phyloP scores from a whole-genome alignment of 2,113 vertebrate species.

The Lophura nycthemera region DNA sequence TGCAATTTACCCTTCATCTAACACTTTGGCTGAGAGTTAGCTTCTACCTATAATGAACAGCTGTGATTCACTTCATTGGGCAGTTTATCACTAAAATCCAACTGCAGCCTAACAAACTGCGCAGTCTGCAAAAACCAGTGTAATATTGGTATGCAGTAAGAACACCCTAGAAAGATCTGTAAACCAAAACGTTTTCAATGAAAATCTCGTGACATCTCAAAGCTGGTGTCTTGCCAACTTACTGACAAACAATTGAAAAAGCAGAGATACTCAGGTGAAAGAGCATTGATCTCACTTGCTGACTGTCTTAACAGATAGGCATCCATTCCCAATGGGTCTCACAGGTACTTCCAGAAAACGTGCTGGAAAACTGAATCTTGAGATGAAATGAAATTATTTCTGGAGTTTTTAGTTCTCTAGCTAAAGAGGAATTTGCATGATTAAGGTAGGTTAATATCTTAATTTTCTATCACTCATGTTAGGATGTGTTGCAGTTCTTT shows the following conservation, averaged over 20 bases:
- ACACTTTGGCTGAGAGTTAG: neutral
- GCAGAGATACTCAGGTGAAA: neutral
- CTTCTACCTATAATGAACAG: neutral
- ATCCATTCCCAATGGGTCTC: neutral
- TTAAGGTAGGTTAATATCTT: neutral
- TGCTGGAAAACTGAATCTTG: neutral
- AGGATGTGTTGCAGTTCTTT: neutral
- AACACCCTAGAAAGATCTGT: neutral
- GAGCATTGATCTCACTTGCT: neutral
- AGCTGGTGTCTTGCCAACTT: neutral
- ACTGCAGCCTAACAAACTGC: neutral
- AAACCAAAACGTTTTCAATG: neutral
- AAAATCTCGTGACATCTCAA: neutral
- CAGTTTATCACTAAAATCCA: neutral
- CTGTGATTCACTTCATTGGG: neutral
- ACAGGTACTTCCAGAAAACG: neutral
- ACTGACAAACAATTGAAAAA: neutral
- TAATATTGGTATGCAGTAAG: neutral
- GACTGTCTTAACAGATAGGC: neutral
- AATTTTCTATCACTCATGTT: neutral
- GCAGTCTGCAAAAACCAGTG: neutral
- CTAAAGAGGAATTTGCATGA: neutral
- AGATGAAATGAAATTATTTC: neutral
- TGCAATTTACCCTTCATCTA: neutral
- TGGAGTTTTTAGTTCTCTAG: neutral